Conservation (phyloP, 1,140 invertebrate species). For the Hyposmocoma kahamanoa region DNA sequence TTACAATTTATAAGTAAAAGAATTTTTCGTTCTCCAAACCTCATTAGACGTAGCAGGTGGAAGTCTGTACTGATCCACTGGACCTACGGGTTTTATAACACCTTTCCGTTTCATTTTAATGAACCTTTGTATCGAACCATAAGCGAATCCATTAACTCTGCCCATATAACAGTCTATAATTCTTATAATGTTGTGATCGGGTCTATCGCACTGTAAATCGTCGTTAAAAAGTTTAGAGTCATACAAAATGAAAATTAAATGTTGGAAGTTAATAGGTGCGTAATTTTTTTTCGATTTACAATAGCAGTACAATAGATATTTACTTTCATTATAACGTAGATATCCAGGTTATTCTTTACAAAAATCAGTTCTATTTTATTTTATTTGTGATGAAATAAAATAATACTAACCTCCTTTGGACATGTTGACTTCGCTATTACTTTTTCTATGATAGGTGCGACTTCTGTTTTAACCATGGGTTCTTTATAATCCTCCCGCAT, state of each 20-base stretch:
- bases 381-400: no score
- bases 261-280: no score
- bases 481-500: constrained; percentile 45
- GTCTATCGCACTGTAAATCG: constrained; percentile 33
- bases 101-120: constrained; percentile 60
- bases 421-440: constrained; percentile 31
- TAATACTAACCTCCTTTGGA: constrained; percentile 21
- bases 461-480: constrained; percentile 36
- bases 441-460: constrained; percentile 35
- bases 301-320: no score
- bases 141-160: constrained; percentile 60
- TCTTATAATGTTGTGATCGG: constrained; percentile 32
- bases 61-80: constrained; percentile 48
- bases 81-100: constrained; percentile 51
- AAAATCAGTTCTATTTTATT: no score
- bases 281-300: no score
- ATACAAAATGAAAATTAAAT: no score
- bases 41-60: constrained; percentile 40
- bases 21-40: no score
- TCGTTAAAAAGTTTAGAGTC: no score
- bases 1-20: no score
- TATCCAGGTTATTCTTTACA: no score
- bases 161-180: constrained; percentile 49
- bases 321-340: no score
- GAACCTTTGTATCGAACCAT: constrained; percentile 46